Evolutionary conservation across 1,140 invertebrate genomes (phyloP).

Genomic region (Babylonia areolata): DNA sequence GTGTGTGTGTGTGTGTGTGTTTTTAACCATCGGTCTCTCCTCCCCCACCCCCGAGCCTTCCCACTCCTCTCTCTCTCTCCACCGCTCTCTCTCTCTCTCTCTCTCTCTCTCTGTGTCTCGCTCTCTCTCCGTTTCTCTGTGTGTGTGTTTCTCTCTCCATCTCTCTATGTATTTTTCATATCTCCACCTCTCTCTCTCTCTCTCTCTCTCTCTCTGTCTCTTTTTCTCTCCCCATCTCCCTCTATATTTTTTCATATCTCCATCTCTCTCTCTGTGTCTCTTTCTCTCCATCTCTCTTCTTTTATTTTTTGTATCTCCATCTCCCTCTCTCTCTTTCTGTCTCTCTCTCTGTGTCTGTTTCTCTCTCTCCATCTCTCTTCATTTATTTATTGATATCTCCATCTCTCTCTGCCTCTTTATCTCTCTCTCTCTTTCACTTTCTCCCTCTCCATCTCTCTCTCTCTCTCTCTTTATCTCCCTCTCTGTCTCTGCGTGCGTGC

Average conservation of each 20-base stretch:
- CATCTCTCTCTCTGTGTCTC: too few relatives aligned
- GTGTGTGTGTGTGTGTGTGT: too few relatives aligned
- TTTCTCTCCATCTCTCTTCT: background rate
- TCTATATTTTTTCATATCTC: background rate
- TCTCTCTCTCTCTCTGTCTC: background rate
- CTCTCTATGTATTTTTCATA: too few relatives aligned
- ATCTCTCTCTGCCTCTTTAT: background rate
- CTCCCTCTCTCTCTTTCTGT: conserved; percentile 1
- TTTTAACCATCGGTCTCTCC: too few relatives aligned
- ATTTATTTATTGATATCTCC: background rate
- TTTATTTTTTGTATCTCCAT: background rate
- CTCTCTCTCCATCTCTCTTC: conserved; percentile 13
- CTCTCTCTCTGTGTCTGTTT: conserved; percentile 5
- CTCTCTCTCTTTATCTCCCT: background rate
- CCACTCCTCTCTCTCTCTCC: too few relatives aligned
- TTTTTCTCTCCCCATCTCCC: background rate
- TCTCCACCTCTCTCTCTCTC: background rate
- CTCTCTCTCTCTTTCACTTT: background rate
- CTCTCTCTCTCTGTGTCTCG: too few relatives aligned
- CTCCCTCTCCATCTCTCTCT: background rate
- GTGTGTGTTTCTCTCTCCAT: too few relatives aligned
- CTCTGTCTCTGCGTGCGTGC: background rate
- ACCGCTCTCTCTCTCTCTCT: too few relatives aligned
- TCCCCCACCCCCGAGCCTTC: too few relatives aligned
- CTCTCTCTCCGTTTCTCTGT: too few relatives aligned